Evolutionary conservation across 2,888 invertebrate species (phyloP).

Genomic region (Theristus sp.): DNA sequence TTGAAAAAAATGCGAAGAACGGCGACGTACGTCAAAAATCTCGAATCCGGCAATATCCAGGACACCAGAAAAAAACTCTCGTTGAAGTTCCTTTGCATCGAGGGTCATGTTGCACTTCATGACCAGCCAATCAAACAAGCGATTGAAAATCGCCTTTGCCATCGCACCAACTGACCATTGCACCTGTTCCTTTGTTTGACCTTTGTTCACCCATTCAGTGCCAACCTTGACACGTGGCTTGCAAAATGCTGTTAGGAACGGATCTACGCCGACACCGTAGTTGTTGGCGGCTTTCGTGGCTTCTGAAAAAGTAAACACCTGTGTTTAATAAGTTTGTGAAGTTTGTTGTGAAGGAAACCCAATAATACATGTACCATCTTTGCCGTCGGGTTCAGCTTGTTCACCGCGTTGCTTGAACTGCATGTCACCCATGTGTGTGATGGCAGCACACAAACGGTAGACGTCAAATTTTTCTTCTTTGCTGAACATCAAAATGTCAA

Average conservation of each 20-base stretch:
- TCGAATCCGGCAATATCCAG: constrained; percentile 99
- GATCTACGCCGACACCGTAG: constrained; percentile 4
- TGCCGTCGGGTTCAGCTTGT: constrained; percentile 66
- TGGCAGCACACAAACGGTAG: constrained; percentile 89
- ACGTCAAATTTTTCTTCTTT: constrained; percentile 86
- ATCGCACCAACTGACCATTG: constrained; percentile 31
- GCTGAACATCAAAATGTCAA: constrained; percentile 95
- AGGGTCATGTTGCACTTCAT: constrained; percentile 35
- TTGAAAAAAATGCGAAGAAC: background rate
- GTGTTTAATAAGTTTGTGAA: no score
- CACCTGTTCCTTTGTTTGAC: constrained; percentile 32
- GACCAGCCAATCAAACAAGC: constrained; percentile 37
- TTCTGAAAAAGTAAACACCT: constrained; percentile 5
- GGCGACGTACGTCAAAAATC: constrained; percentile 63
- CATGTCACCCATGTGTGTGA: constrained; percentile 99
- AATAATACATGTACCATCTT: no score
- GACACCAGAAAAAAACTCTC: constrained; percentile 68
- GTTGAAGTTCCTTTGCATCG: constrained; percentile 32
- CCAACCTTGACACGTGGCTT: constrained; percentile 34
- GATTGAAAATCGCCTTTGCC: constrained; percentile 35
- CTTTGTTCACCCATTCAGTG: constrained; percentile 32
- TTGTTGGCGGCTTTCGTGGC: constrained; percentile 3
- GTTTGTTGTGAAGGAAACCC: no score
- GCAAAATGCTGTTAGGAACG: constrained; percentile 24
- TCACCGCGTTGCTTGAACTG: constrained; percentile 99